A percentile compares a stretch with the other conserved stretches of the same genome.
These are phyloP conservation scores for Eupeodes corollae DNA, from an alignment of 1,140 invertebrate genomes.

Conservation along the genomic window DNA sequence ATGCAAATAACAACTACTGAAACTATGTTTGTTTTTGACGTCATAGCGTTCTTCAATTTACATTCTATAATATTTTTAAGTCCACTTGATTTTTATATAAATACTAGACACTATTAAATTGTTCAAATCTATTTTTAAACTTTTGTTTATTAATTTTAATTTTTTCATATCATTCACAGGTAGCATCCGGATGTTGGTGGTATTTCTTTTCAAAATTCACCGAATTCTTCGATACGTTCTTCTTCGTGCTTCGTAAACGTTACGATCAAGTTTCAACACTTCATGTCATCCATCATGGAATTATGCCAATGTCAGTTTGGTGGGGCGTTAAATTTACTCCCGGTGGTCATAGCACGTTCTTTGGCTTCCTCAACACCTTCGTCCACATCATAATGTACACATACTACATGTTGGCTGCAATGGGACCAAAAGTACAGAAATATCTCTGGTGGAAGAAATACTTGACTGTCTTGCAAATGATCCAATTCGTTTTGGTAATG, in stretches of 20 bases:
- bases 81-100: too few relatives aligned
- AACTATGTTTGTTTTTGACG: too few relatives aligned
- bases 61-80: too few relatives aligned
- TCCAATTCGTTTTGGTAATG: slow-evolving; percentile 72
- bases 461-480: slow-evolving; percentile 75
- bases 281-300: slow-evolving; percentile 85
- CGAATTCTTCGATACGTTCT: slow-evolving; percentile 81
- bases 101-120: too few relatives aligned
- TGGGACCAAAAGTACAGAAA: slow-evolving; percentile 73
- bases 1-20: too few relatives aligned
- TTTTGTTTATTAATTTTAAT: slow-evolving; percentile 7
- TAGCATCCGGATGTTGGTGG: slow-evolving; percentile 67
- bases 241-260: slow-evolving; percentile 77
- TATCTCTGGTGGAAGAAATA: slow-evolving; percentile 94
- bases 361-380: slow-evolving; percentile 74
- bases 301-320: slow-evolving; percentile 88
- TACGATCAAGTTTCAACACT: slow-evolving; percentile 72
- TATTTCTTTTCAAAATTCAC: slow-evolving; percentile 82
- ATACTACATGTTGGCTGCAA: slow-evolving; percentile 77
- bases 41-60: too few relatives aligned
- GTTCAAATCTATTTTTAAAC: too few relatives aligned
- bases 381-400: slow-evolving; percentile 87
- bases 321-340: slow-evolving; percentile 85
- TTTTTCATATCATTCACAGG: slow-evolving; percentile 39
- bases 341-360: slow-evolving; percentile 61